These are phyloP conservation scores for Stenotaenia linearis DNA, from an alignment of 2,888 invertebrate species.

Conservation along the genomic window DNA sequence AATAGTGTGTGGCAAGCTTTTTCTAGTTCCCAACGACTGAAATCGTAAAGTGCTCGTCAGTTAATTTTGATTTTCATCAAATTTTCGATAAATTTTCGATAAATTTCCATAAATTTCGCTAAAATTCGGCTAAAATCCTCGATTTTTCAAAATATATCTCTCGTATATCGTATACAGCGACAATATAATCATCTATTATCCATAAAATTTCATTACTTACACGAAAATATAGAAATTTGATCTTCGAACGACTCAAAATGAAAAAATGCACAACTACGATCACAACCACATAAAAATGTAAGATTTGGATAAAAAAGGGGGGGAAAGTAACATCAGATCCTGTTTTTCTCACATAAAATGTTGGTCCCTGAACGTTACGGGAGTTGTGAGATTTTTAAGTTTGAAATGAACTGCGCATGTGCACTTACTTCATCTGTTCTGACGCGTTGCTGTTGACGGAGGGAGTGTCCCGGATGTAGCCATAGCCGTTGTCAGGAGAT, in stretches of 20 bases:
- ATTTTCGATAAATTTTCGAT: too few relatives aligned
- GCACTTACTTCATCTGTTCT: conserved; percentile 36
- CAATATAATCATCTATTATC: background rate
- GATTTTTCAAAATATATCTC: background rate
- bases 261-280: background rate
- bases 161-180: background rate
- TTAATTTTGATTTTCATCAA: too few relatives aligned
- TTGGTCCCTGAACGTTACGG: background rate
- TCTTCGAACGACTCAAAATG: background rate
- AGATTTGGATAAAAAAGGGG: too few relatives aligned
- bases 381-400: background rate
- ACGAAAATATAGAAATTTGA: too few relatives aligned
- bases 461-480: conserved; percentile 34
- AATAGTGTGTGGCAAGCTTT: background rate
- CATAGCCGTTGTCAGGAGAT: conserved; percentile 34
- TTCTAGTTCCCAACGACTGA: background rate
- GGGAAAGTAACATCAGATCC: too few relatives aligned
- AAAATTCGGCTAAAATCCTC: too few relatives aligned
- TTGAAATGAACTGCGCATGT: background rate
- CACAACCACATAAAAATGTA: conserved; percentile 8
- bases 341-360: background rate
- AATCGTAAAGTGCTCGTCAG: background rate
- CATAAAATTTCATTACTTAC: too few relatives aligned
- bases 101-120: too few relatives aligned
- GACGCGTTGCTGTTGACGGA: conserved; percentile 36